phyloP scores from a whole-genome alignment of 2,888 invertebrate species.

The Dorcus parallelipipedus region DNA sequence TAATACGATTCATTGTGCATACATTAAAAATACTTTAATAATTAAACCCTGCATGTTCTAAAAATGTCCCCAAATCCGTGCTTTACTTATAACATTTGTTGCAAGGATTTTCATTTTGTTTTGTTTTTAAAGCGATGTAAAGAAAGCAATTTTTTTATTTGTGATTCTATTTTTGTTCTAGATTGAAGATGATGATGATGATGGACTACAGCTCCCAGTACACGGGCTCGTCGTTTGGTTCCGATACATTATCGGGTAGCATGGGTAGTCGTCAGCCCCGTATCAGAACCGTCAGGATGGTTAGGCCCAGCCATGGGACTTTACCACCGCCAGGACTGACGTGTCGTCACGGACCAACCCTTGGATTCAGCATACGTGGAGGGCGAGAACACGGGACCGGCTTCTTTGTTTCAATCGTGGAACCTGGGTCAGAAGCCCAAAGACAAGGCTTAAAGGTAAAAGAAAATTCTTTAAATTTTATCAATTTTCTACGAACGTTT shows the following conservation, averaged over 20 bases:
- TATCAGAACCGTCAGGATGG: conserved; percentile 58
- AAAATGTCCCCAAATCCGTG: neutral
- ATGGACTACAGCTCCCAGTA: conserved; percentile 38
- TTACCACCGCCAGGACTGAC: conserved; percentile 48
- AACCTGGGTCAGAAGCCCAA: conserved; percentile 83
- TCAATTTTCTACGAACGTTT: no score
- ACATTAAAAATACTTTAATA: no score
- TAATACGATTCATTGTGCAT: no score
- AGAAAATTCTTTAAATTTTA: conserved; percentile 3
- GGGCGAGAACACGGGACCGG: conserved; percentile 91
- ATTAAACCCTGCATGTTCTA: neutral
- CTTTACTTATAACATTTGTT: no score
- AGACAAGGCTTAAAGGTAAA: conserved; percentile 81
- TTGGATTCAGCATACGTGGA: conserved; percentile 80
- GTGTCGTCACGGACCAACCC: conserved; percentile 61
- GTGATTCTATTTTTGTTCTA: conserved; percentile 14
- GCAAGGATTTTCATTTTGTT: neutral
- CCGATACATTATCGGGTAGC: conserved; percentile 48
- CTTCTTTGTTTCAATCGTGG: conserved; percentile 86
- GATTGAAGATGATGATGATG: conserved; percentile 32
- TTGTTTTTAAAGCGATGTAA: neutral
- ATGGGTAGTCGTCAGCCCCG: conserved; percentile 54
- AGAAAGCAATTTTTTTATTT: neutral
- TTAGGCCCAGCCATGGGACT: conserved; percentile 48
- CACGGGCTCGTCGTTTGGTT: conserved; percentile 42